Evolutionary conservation across 1,140 invertebrate species (phyloP).

Genomic region (Cydia fagiglandana): DNA sequence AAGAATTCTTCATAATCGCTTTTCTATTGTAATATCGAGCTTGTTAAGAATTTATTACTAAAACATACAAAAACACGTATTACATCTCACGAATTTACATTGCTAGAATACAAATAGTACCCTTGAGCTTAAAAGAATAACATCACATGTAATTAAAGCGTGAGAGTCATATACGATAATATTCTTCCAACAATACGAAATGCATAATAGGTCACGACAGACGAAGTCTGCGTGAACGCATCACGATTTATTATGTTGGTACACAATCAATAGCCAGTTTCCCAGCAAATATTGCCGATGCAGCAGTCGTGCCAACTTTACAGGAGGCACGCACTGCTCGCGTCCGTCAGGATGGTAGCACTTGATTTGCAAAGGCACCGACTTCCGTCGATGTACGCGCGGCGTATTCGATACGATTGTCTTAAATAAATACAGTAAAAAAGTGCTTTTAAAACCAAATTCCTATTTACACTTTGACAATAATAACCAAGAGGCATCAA

Average conservation of each 20-base stretch:
- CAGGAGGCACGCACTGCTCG: constrained; percentile 32
- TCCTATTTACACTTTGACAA: neutral
- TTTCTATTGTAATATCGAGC: neutral
- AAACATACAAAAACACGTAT: constrained; percentile 11
- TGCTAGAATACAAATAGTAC: constrained; percentile 18
- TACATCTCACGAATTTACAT: neutral
- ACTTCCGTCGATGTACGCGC: constrained; percentile 35
- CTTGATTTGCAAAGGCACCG: constrained; percentile 33
- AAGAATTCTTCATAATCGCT: neutral
- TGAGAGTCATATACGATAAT: constrained; percentile 1
- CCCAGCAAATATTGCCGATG: constrained; percentile 35
- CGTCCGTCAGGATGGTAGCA: constrained; percentile 33
- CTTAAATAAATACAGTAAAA: neutral
- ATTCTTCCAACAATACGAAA: constrained; percentile 34
- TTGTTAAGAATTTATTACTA: constrained; percentile 8
- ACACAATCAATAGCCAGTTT: constrained; percentile 38
- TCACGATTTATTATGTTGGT: constrained; percentile 37
- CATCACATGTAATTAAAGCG: constrained; percentile 10
- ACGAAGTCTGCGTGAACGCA: constrained; percentile 43
- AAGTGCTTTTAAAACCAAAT: neutral
- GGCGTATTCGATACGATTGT: constrained; percentile 27
- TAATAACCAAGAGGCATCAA: neutral
- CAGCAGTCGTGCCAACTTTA: constrained; percentile 28
- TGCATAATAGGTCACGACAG: constrained; percentile 30
- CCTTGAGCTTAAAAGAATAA: neutral